These are phyloP conservation scores for Amblyopsis rosae DNA, from an alignment of 2,113 vertebrate genomes.

Conservation along the genomic window DNA sequence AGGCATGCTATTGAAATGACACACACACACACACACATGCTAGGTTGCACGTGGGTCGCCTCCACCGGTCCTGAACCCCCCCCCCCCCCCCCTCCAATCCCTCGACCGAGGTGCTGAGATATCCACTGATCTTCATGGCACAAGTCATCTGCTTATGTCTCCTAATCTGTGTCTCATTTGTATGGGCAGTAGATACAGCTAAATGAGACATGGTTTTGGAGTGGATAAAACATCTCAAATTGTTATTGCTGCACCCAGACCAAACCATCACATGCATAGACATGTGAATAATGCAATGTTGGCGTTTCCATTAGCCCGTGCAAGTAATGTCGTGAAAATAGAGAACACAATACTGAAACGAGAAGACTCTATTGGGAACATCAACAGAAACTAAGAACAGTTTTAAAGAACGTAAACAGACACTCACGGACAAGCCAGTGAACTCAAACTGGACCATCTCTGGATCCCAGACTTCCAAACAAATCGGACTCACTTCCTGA, in stretches of 20 bases:
- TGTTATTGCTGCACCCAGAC: too few relatives aligned
- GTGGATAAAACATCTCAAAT: too few relatives aligned
- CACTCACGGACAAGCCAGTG: constrained; percentile 35
- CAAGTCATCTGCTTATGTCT: constrained; percentile 17
- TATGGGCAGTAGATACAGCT: constrained; percentile 14
- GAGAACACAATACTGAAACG: constrained; percentile 20
- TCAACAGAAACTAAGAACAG: constrained; percentile 44
- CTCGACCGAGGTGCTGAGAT: constrained; percentile 50
- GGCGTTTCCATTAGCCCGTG: background rate
- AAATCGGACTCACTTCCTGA: constrained; percentile 40
- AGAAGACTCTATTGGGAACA: constrained; percentile 21
- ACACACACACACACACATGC: constrained; percentile 21
- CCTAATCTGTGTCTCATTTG: constrained; percentile 37
- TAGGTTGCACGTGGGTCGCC: constrained; percentile 65
- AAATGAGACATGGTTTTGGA: too few relatives aligned
- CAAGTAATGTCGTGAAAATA: constrained; percentile 2
- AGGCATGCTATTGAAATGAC: constrained; percentile 50
- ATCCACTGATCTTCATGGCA: constrained; percentile 36
- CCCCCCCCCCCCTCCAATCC: constrained; percentile 27
- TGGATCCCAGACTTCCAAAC: constrained; percentile 53
- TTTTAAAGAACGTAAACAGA: constrained; percentile 47
- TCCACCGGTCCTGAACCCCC: constrained; percentile 37
- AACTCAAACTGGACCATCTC: constrained; percentile 29
- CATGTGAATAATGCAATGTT: background rate
- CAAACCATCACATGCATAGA: too few relatives aligned